Evolutionary conservation across 92 coral and sea anemone genomes (phyloP).

Genomic region (Porites evermanni): DNA sequence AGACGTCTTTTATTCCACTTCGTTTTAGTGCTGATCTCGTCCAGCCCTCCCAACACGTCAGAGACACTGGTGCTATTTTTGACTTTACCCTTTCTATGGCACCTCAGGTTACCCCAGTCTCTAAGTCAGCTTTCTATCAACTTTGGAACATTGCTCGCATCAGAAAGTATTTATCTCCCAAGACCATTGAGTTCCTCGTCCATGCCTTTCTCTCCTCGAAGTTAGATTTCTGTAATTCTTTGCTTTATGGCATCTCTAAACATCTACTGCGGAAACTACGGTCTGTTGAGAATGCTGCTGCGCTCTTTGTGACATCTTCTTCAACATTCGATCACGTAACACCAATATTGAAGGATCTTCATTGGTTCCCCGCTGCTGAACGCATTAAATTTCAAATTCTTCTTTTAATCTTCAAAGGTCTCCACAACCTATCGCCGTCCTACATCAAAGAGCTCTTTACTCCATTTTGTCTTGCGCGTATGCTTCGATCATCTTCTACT

Average conservation of each 20-base stretch:
- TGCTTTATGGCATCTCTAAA: slow-evolving; percentile 33
- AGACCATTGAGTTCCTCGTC: slow-evolving; percentile 2
- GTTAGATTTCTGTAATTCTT: slow-evolving; percentile 8
- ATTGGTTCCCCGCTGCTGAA: slow-evolving; percentile 36
- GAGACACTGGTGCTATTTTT: slow-evolving; percentile 29
- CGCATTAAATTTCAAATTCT: no score
- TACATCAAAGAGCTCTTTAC: no score
- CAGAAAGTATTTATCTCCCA: slow-evolving; percentile 13
- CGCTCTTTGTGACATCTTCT: slow-evolving; percentile 8
- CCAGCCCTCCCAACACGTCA: slow-evolving; percentile 1
- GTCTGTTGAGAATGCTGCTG: slow-evolving; percentile 34
- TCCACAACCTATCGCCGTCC: no score
- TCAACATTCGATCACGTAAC: slow-evolving; percentile 29
- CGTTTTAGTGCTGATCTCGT: background rate
- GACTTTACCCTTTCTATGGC: slow-evolving; percentile 15
- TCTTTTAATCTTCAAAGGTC: no score
- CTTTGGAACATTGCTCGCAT: slow-evolving; percentile 13
- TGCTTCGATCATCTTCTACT: no score
- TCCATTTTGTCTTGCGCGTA: no score
- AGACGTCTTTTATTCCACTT: background rate
- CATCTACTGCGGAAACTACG: background rate
- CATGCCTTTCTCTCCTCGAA: slow-evolving; percentile 29
- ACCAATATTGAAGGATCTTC: slow-evolving; percentile 36
- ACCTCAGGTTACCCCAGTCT: slow-evolving; percentile 8
- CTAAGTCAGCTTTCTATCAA: slow-evolving; percentile 6